Evolutionary conservation across 2,113 vertebrate genomes (phyloP).

Genomic region (Aramus guarauna): DNA sequence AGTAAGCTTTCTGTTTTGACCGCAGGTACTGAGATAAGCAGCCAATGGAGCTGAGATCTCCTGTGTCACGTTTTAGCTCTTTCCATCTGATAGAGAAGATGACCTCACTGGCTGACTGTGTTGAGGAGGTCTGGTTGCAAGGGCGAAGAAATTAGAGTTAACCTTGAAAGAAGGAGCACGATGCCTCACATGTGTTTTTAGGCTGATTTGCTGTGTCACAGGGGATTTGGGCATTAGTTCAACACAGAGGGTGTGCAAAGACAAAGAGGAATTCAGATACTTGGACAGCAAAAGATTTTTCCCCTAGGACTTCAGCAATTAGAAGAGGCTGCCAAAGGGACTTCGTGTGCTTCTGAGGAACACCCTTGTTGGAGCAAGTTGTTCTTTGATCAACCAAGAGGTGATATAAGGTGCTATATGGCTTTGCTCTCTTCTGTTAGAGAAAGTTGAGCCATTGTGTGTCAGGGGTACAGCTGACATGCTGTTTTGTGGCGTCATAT

Average conservation of each 20-base stretch:
- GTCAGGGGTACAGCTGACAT: neutral
- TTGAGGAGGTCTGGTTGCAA: slow-evolving; percentile 22
- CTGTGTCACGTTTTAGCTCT: slow-evolving; percentile 45
- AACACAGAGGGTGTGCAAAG: neutral
- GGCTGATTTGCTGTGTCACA: neutral
- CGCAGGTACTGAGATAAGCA: slow-evolving; percentile 51
- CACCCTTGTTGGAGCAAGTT: neutral
- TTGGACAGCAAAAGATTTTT: neutral
- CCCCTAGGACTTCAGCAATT: neutral
- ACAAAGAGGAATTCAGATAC: neutral
- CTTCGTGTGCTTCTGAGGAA: neutral
- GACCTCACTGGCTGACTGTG: slow-evolving; percentile 30
- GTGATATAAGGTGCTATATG: neutral
- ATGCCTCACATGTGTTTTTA: neutral
- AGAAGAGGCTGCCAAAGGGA: neutral
- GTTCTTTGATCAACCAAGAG: neutral
- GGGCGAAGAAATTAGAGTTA: slow-evolving; percentile 12
- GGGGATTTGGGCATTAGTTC: neutral
- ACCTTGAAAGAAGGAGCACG: slow-evolving; percentile 16
- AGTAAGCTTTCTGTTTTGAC: slow-evolving; percentile 51
- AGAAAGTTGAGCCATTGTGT: neutral
- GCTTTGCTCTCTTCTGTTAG: neutral
- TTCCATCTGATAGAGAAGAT: slow-evolving; percentile 52
- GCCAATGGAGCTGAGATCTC: slow-evolving; percentile 29
- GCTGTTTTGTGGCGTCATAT: neutral